Base-by-base conservation (phyloP, 2,797 vertebrate genomes). In the Nannoperca australis region DNA sequence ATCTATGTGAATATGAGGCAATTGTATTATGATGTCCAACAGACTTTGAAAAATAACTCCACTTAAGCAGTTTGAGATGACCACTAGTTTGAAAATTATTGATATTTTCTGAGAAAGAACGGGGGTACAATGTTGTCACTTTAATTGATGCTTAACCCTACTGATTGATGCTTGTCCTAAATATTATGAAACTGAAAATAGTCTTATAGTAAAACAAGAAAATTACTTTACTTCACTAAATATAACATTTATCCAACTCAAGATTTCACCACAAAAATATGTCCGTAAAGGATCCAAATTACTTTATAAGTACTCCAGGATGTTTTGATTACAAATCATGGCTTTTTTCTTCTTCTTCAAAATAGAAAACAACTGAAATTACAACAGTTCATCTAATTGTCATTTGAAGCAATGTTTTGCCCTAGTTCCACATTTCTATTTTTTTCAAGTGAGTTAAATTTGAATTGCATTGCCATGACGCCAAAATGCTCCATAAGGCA, bases 401-500 rank as follows among this genome's bases (percentile, higher is more conserved):
- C 90, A 91, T 94, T 85, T 85, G 76, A 90, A 81, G 82, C 79
- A 88, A 88, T 89, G 92, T 92, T 87, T 83, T 92, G 90, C 91
- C 85, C 92, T 91, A 91, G 74, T 88, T 83, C 80, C 71, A 73
- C 59, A 38, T 76, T 27, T 42, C 8, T 36, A 27, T 40, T 66
- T 59, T 64, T 95, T 94, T 95, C 93, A 96, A 96, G 95, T 96
- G 94, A 96, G 95, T 95, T 95, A 82, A 92, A 93, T 94, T 96
- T 95, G 87, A 94, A 95, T 96, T 97, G 96, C 97, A 96, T 96
- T 97, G 97, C 96, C 94, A 92, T 94, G 93, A 97, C 91, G 96
- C 96, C 93, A 92, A 96, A 90, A 96, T 96, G 96, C 97, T 98
- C 96, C 95, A 93, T 99, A 99, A 99, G 98, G 98, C 98, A 99